A percentile compares a stretch with the other conserved stretches of the same genome.
Conservation (phyloP, 2,113 vertebrate species). For the Aegithalos caudatus region DNA sequence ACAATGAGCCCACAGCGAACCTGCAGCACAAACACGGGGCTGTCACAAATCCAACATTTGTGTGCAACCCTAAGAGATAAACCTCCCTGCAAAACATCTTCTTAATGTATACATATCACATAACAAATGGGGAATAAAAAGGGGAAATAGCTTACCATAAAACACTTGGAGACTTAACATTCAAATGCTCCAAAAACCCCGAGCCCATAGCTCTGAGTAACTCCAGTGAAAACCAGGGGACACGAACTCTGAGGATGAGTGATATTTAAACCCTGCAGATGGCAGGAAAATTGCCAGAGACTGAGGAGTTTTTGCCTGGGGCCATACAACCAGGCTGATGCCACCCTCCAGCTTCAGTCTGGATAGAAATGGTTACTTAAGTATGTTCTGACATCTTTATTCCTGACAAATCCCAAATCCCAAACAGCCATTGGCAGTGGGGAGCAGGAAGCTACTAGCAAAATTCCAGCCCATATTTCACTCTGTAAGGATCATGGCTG, state of each 20-base stretch:
- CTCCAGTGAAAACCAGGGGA: not conserved
- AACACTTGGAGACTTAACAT: not conserved
- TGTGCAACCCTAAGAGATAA: not conserved
- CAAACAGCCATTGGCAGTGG: not conserved
- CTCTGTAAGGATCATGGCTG: not conserved
- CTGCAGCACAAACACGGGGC: constrained; percentile 58
- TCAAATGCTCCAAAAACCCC: not conserved
- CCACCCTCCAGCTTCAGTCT: not conserved
- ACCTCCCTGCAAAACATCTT: not conserved
- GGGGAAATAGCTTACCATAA: not conserved
- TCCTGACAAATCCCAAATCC: not conserved
- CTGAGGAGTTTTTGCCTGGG: not conserved
- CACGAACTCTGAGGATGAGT: not conserved
- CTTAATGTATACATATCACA: not conserved
- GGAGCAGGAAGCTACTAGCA: not conserved
- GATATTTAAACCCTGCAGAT: not conserved
- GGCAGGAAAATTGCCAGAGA: not conserved
- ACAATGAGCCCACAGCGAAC: constrained; percentile 90
- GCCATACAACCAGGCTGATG: not conserved
- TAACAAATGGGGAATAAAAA: not conserved
- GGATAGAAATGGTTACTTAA: not conserved
- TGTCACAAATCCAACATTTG: not conserved
- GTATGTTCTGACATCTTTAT: not conserved
- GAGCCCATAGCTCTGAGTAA: not conserved
- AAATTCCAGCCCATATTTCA: not conserved